Conservation (phyloP, 2,888 invertebrate species). For the Orchesellides sinensis region DNA sequence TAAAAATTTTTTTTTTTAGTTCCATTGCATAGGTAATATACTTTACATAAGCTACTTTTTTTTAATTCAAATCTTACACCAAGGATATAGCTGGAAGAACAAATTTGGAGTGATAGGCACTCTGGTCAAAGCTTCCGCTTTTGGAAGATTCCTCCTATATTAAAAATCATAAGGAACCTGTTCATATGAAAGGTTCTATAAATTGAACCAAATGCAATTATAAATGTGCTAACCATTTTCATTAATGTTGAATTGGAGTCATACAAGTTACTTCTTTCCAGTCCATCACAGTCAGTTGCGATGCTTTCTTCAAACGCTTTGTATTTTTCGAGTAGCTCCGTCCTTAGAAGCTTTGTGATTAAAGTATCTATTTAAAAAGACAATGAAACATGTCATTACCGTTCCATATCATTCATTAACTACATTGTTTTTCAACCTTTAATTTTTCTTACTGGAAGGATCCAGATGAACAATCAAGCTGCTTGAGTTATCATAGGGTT, state of each 20-base stretch:
- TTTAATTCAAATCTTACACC: no score
- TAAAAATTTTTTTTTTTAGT: no score
- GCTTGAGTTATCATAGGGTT: slow-evolving; percentile 26
- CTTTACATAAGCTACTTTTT: no score
- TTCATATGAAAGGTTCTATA: neutral
- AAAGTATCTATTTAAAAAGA: slow-evolving; percentile 38
- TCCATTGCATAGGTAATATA: no score
- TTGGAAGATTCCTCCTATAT: slow-evolving; percentile 32
- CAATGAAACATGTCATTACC: neutral
- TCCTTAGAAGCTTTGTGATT: slow-evolving; percentile 28
- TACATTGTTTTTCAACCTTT: neutral
- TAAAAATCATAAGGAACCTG: neutral
- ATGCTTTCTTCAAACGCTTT: slow-evolving; percentile 50
- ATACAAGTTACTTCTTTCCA: slow-evolving; percentile 13
- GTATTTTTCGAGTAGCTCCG: slow-evolving; percentile 47
- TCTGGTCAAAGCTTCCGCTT: slow-evolving; percentile 19
- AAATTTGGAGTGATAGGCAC: slow-evolving; percentile 25
- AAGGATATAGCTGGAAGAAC: slow-evolving; percentile 36
- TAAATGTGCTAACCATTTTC: slow-evolving; percentile 52
- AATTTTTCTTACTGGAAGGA: slow-evolving; percentile 22
- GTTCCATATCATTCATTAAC: no score
- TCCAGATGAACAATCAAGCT: slow-evolving; percentile 55
- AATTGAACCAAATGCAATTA: no score
- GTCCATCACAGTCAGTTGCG: slow-evolving; percentile 49
- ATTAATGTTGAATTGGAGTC: slow-evolving; percentile 48